Conservation (phyloP, 1,140 invertebrate genomes). For the Potamilus streckersoni region DNA sequence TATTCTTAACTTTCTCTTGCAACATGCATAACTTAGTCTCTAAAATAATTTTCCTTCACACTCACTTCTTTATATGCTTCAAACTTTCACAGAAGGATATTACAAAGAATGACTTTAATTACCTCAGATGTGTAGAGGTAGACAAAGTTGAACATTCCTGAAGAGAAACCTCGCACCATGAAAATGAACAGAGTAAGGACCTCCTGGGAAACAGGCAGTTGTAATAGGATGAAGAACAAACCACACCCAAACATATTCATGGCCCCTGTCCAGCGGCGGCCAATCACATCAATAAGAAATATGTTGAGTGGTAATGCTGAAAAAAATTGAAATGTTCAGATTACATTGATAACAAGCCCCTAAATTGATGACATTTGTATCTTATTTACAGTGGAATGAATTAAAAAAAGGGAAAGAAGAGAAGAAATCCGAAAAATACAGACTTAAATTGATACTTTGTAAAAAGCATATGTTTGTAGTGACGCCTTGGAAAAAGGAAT, state of each 20-base stretch:
- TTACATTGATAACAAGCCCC: neutral
- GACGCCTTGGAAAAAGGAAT: too few species aligned
- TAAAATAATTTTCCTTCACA: too few species aligned
- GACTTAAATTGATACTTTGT: too few species aligned
- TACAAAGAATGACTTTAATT: constrained; percentile 3
- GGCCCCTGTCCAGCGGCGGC: constrained; percentile 91
- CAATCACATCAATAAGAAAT: constrained; percentile 88
- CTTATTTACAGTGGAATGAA: too few species aligned
- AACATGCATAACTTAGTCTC: neutral
- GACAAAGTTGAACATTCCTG: constrained; percentile 93
- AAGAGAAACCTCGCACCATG: constrained; percentile 85
- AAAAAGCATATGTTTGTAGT: too few species aligned
- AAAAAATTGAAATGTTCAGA: constrained; percentile 78
- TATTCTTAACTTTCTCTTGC: constrained; percentile 3
- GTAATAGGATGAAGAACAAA: constrained; percentile 83
- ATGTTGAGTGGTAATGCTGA: constrained; percentile 71
- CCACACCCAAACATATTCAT: constrained; percentile 90
- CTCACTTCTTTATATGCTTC: neutral
- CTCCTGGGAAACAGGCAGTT: constrained; percentile 76
- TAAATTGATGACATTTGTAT: neutral
- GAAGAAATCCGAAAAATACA: too few species aligned
- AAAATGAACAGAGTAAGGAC: constrained; percentile 61
- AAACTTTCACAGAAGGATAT: neutral
- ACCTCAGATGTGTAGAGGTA: constrained; percentile 97
- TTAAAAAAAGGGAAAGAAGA: too few species aligned